phyloP scores from a whole-genome alignment of 1,140 invertebrate genomes.

The Stegodyphus dumicola region DNA sequence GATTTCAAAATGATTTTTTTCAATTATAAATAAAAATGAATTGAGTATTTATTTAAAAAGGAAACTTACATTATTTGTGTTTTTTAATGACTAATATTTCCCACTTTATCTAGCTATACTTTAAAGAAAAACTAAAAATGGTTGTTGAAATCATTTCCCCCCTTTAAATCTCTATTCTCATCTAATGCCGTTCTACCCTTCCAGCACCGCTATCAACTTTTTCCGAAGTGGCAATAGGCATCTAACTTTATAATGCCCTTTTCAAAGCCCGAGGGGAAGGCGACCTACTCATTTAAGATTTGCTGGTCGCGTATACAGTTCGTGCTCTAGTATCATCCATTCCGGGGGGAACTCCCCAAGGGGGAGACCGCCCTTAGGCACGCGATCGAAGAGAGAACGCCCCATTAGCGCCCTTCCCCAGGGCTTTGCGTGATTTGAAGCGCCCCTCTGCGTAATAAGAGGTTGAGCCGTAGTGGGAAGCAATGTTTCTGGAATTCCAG shows the following conservation, averaged over 20 bases:
- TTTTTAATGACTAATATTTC: too few species aligned
- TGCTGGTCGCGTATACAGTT: constrained; percentile 23
- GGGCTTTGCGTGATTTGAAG: constrained; percentile 50
- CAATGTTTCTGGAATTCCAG: constrained; percentile 24
- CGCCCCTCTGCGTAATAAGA: constrained; percentile 48
- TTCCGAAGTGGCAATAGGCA: constrained; percentile 10
- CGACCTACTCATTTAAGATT: constrained; percentile 43
- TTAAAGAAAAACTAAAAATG: too few species aligned
- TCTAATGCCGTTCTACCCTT: background rate
- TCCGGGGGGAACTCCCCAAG: background rate
- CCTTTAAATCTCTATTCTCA: too few species aligned
- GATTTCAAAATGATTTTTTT: too few species aligned
- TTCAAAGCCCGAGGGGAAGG: background rate
- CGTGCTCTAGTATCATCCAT: constrained; percentile 47
- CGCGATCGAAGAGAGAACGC: constrained; percentile 51
- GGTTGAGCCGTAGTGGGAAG: background rate
- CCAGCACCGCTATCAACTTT: background rate
- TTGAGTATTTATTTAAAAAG: too few species aligned
- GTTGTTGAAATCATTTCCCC: too few species aligned
- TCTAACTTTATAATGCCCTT: constrained; percentile 32
- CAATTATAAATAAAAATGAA: too few species aligned
- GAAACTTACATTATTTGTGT: too few species aligned
- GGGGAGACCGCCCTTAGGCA: constrained; percentile 21
- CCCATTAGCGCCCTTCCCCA: constrained; percentile 44
- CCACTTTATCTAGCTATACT: too few species aligned